A percentile compares a stretch with the other conserved stretches of the same genome.
Conservation (phyloP, 2,797 vertebrate species). For the Potorous gilbertii region DNA sequence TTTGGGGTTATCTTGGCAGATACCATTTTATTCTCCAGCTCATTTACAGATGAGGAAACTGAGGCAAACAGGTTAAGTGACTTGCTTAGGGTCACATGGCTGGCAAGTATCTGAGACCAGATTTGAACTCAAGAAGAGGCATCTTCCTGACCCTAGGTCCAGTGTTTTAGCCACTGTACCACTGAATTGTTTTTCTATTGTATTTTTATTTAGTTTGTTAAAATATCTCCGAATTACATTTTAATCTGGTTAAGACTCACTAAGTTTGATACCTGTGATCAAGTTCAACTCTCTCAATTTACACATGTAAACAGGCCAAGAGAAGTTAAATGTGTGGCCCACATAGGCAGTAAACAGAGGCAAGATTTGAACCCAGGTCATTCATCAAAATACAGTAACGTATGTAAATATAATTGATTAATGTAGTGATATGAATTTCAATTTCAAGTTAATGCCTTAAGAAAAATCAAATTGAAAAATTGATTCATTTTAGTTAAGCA, state of each 20-base stretch:
- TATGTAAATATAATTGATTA: conserved; percentile 58
- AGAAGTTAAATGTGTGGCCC: background rate
- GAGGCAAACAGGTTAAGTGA: background rate
- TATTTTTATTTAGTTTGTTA: background rate
- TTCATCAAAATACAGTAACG: background rate
- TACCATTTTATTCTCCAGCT: background rate
- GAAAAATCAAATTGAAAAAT: conserved; percentile 73
- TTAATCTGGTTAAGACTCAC: background rate
- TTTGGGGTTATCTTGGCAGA: background rate
- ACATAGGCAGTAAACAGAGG: background rate
- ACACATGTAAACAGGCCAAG: background rate
- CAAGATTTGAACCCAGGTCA: background rate
- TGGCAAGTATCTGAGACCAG: background rate
- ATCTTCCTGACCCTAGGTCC: background rate
- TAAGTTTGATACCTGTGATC: background rate
- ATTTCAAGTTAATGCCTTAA: conserved; percentile 67
- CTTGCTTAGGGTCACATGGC: background rate
- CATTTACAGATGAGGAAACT: background rate
- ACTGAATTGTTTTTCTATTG: background rate
- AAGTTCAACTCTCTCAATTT: background rate
- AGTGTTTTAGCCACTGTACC: background rate
- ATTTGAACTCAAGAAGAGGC: background rate
- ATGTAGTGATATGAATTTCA: conserved; percentile 62
- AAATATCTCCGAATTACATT: background rate
- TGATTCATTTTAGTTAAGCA: conserved; percentile 61